A percentile compares a stretch with the other conserved stretches of the same genome.
phyloP scores from a whole-genome alignment of 2,888 invertebrate species.

The Lycia hirtaria region DNA sequence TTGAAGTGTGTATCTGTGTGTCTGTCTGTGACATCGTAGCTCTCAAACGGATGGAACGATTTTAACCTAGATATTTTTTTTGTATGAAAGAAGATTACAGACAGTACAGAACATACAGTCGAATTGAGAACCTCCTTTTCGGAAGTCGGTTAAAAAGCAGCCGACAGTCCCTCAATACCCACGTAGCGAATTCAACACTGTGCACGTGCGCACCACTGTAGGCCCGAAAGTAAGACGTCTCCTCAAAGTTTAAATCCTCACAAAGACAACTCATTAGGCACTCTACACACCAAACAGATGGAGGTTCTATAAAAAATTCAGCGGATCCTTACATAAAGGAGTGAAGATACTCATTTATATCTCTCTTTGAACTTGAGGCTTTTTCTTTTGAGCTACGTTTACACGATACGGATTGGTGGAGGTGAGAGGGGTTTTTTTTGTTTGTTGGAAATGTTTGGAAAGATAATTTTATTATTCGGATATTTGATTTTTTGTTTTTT shows the following conservation, averaged over 20 bases:
- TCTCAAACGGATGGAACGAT: no score
- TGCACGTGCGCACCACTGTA: conserved; percentile 25
- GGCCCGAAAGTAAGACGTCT: conserved; percentile 51
- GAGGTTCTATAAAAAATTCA: conserved; percentile 68
- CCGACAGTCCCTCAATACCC: background rate
- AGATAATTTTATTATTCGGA: no score
- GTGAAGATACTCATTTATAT: conserved; percentile 61
- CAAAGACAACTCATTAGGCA: conserved; percentile 71
- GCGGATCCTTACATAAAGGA: conserved; percentile 59
- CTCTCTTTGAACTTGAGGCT: conserved; percentile 69
- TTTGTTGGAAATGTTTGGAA: conserved; percentile 5
- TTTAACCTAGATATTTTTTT: no score
- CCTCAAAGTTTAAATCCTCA: conserved; percentile 61
- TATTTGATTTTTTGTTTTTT: background rate
- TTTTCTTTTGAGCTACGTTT: conserved; percentile 59
- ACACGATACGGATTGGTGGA: conserved; percentile 38
- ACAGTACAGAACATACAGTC: no score
- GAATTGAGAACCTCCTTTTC: no score
- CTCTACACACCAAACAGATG: conserved; percentile 64
- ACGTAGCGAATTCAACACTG: background rate
- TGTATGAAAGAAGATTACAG: no score
- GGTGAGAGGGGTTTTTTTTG: conserved; percentile 11
- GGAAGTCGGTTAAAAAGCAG: no score
- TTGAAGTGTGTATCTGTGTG: no score
- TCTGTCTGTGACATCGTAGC: no score